Percentiles rank a stretch among this genome's conserved stretches.
phyloP scores from a whole-genome alignment of 2,797 vertebrate species.

The Borostomias antarcticus region DNA sequence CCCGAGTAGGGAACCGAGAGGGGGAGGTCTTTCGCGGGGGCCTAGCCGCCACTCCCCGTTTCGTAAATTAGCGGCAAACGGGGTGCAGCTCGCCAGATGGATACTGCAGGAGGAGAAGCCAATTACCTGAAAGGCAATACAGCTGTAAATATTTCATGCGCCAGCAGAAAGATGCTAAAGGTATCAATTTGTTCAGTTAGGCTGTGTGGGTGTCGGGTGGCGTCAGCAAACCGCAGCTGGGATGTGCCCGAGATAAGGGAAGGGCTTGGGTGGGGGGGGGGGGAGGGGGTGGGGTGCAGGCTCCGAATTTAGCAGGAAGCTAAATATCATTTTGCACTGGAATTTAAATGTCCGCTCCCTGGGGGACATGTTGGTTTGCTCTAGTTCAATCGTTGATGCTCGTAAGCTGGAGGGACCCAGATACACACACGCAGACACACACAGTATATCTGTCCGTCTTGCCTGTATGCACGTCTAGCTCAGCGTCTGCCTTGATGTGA shows the following conservation, averaged over 20 bases:
- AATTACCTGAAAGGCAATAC: constrained; percentile 59
- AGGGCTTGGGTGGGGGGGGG: constrained; percentile 3
- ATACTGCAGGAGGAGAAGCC: constrained; percentile 60
- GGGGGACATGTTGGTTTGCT: constrained; percentile 7
- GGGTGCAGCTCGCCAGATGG: constrained; percentile 52
- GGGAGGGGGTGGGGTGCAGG: constrained; percentile 15
- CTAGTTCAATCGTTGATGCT: background rate
- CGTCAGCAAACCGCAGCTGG: constrained; percentile 26
- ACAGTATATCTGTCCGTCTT: background rate
- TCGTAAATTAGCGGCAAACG: constrained; percentile 31
- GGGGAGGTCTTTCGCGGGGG: background rate
- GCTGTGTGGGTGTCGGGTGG: constrained; percentile 33
- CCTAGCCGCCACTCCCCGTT: background rate
- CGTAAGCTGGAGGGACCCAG: too few species aligned
- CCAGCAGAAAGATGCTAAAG: constrained; percentile 57
- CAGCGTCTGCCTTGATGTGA: constrained; percentile 9
- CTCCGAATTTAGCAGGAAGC: constrained; percentile 29
- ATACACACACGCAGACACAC: background rate
- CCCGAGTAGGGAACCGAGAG: too few species aligned
- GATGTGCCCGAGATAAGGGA: constrained; percentile 31
- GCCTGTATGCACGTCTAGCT: background rate
- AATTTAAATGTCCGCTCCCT: constrained; percentile 42
- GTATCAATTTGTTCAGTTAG: constrained; percentile 54
- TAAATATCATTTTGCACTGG: constrained; percentile 33
- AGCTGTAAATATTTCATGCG: constrained; percentile 71